A percentile compares a stretch with the other conserved stretches of the same genome.
Evolutionary conservation across 2,113 vertebrate species (phyloP).

Genomic region (Gallinago undulata): DNA sequence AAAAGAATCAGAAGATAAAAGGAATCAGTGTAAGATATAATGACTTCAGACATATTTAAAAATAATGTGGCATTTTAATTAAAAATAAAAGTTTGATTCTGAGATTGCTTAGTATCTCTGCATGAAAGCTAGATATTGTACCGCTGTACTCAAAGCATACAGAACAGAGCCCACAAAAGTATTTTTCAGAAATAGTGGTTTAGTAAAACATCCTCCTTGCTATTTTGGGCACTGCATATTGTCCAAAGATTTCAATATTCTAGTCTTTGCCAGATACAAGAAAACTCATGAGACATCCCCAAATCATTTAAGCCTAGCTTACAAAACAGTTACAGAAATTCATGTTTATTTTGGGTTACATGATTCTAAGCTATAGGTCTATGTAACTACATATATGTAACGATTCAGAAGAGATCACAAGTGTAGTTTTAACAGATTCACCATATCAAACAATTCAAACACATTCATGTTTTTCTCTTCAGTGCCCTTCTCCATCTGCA

Average conservation of each 20-base stretch:
- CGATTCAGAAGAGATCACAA: neutral
- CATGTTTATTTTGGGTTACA: neutral
- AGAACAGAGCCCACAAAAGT: neutral
- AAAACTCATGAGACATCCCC: neutral
- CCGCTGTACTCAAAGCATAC: neutral
- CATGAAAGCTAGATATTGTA: neutral
- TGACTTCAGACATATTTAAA: neutral
- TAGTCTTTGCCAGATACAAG: neutral
- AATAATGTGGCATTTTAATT: neutral
- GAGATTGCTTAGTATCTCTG: neutral
- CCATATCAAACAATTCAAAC: neutral
- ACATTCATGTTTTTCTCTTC: neutral
- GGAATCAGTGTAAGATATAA: neutral
- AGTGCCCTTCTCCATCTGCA: neutral
- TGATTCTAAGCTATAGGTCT: neutral
- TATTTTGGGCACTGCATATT: neutral
- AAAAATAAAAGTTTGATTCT: neutral
- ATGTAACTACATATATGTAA: neutral
- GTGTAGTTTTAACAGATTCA: neutral
- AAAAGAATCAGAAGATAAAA: neutral
- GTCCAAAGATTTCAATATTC: neutral
- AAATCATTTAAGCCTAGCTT: neutral
- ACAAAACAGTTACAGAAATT: neutral
- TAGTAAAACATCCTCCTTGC: neutral
- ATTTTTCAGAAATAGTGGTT: neutral